phyloP scores from a whole-genome alignment of 2,888 invertebrate species.

The Drosophila engyochracea region DNA sequence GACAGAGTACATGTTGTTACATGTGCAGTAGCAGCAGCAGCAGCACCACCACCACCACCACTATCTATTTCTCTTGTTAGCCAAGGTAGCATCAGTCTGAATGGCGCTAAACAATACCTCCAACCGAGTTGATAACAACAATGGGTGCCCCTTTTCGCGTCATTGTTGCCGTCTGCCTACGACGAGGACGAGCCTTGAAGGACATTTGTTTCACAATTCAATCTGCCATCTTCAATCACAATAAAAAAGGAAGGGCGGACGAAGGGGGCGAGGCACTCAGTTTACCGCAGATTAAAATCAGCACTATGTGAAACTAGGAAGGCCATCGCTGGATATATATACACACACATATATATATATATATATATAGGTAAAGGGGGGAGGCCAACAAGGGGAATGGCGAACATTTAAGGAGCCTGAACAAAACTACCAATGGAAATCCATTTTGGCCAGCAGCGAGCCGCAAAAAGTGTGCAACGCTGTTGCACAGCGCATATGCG shows the following conservation, averaged over 20 bases:
- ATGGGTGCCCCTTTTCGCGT: slow-evolving; percentile 26
- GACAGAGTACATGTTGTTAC: slow-evolving; percentile 26
- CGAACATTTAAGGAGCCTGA: slow-evolving; percentile 10
- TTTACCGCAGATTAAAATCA: slow-evolving; percentile 50
- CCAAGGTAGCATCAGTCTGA: slow-evolving; percentile 38
- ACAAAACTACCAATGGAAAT: slow-evolving; percentile 60
- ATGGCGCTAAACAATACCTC: slow-evolving; percentile 48
- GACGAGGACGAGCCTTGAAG: slow-evolving; percentile 30
- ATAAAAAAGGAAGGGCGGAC: not conserved
- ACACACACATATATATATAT: not conserved
- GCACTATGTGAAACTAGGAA: slow-evolving; percentile 16
- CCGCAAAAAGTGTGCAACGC: slow-evolving; percentile 47
- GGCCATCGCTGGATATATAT: not conserved
- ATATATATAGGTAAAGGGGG: not conserved
- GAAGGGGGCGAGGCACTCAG: not conserved
- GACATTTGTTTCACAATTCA: slow-evolving; percentile 62
- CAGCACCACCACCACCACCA: not conserved
- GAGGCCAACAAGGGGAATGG: not conserved
- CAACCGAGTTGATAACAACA: slow-evolving; percentile 34
- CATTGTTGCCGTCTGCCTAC: slow-evolving; percentile 29
- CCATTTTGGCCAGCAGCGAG: slow-evolving; percentile 48
- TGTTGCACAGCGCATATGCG: slow-evolving; percentile 34
- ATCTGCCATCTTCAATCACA: slow-evolving; percentile 62
- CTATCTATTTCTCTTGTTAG: not conserved
- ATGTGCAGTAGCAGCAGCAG: not conserved